A percentile compares a stretch with the other conserved stretches of the same genome.
Conservation (phyloP, 2,888 invertebrate species). For the Raillietiella orientalis region DNA sequence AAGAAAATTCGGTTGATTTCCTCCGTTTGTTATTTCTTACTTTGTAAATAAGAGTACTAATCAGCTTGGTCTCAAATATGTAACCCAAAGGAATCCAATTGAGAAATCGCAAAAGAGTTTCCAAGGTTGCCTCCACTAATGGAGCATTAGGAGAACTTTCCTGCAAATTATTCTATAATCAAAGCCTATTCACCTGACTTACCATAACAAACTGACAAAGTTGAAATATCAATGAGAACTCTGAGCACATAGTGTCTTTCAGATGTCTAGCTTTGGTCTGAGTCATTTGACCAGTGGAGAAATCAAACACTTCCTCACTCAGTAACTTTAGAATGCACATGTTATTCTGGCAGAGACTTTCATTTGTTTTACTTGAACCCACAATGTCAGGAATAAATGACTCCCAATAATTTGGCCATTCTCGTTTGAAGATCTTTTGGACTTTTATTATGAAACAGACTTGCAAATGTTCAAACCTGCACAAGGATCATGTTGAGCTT, state of each 20-base stretch:
- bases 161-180: slow-evolving; percentile 10
- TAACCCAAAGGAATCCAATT: slow-evolving; percentile 99
- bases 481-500: slow-evolving; percentile 97
- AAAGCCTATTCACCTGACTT: slow-evolving; percentile 8
- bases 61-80: slow-evolving; percentile 94
- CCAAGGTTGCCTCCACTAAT: slow-evolving; percentile 74
- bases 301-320: slow-evolving; percentile 97
- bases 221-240: slow-evolving; percentile 93
- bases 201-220: slow-evolving; percentile 85
- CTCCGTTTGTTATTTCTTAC: slow-evolving; percentile 8
- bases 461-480: slow-evolving; percentile 24
- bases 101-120: slow-evolving; percentile 78
- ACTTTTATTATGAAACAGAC: slow-evolving; percentile 1
- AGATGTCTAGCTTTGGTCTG: slow-evolving; percentile 96
- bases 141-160: slow-evolving; percentile 93
- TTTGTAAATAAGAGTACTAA: slow-evolving; percentile 70
- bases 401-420: slow-evolving; percentile 99
- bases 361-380: slow-evolving; percentile 93
- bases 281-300: slow-evolving; percentile 87
- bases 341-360: slow-evolving; percentile 95
- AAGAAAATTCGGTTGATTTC: slow-evolving; percentile 9
- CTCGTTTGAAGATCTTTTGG: slow-evolving; percentile 65
- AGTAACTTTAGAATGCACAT: slow-evolving; percentile 91
- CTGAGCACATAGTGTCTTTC: slow-evolving; percentile 96
- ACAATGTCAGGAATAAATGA: slow-evolving; percentile 97